These are phyloP conservation scores for Rotaria sp. DNA, from an alignment of 2,888 invertebrate species.

Conservation along the genomic window DNA sequence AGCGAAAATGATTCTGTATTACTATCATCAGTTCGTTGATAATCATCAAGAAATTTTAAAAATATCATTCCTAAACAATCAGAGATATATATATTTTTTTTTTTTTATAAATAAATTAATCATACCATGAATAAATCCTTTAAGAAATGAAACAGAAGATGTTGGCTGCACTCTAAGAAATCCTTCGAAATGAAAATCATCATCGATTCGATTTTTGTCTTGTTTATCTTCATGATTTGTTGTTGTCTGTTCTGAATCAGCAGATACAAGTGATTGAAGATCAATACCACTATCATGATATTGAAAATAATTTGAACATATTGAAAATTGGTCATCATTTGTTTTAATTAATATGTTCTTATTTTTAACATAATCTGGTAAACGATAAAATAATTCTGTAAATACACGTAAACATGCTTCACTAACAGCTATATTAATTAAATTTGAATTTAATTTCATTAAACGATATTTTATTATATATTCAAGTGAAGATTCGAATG, in stretches of 20 bases:
- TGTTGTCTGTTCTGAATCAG: background rate
- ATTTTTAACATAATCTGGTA: background rate
- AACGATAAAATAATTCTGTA: background rate
- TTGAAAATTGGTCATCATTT: background rate
- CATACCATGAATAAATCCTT: background rate
- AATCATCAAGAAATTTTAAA: constrained; percentile 22
- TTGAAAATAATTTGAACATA: background rate
- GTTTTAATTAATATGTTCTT: background rate
- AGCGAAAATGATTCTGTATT: background rate
- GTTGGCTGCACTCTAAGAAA: background rate
- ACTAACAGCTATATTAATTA: background rate
- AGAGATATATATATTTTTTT: background rate
- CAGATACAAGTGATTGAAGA: background rate
- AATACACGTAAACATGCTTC: constrained; percentile 20
- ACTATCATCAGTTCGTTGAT: background rate
- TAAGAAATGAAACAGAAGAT: background rate
- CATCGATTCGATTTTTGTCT: background rate
- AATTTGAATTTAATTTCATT: background rate
- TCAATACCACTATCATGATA: constrained; percentile 13
- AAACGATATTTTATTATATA: background rate
- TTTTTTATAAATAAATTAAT: background rate
- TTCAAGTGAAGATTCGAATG: background rate
- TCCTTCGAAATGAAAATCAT: background rate
- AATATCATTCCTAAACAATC: background rate
- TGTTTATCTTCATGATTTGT: background rate